Conservation (phyloP, 1,140 invertebrate genomes). For the Drosophila ogumai region DNA sequence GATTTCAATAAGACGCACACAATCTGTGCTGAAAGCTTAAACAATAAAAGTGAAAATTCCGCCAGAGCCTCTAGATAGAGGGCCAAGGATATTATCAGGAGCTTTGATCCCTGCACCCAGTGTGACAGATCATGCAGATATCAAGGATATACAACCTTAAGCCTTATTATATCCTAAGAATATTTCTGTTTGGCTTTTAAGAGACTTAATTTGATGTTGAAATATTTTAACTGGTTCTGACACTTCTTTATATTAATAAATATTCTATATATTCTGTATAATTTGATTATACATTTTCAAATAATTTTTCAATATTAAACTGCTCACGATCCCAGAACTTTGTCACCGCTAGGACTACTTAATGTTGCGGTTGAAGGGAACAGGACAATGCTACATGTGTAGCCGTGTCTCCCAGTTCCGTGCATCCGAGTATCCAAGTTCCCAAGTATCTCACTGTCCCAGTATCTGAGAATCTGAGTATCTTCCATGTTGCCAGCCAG, state of each 20-base stretch:
- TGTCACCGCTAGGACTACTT: conserved; percentile 25
- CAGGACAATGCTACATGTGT: conserved; percentile 59
- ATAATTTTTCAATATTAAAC: neutral
- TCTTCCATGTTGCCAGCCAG: conserved; percentile 48
- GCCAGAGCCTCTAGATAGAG: conserved; percentile 43
- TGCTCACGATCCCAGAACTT: conserved; percentile 3
- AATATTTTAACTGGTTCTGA: neutral
- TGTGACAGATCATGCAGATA: neutral
- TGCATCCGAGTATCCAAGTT: conserved; percentile 5
- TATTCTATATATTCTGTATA: no score
- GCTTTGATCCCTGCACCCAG: neutral
- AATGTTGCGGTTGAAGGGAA: conserved; percentile 43
- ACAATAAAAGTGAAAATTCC: conserved; percentile 80
- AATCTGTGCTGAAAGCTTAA: conserved; percentile 81
- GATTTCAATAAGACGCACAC: conserved; percentile 79
- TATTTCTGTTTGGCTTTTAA: neutral
- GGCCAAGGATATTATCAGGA: conserved; percentile 65
- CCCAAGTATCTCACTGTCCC: neutral
- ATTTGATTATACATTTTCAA: no score
- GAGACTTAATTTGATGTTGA: neutral
- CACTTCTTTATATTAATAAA: neutral
- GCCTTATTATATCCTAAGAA: neutral
- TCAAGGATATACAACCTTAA: neutral
- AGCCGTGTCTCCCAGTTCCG: conserved; percentile 26
- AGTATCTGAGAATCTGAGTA: conserved; percentile 10